Conservation (phyloP, 1,140 invertebrate species). For the Trichoplusia ni region DNA sequence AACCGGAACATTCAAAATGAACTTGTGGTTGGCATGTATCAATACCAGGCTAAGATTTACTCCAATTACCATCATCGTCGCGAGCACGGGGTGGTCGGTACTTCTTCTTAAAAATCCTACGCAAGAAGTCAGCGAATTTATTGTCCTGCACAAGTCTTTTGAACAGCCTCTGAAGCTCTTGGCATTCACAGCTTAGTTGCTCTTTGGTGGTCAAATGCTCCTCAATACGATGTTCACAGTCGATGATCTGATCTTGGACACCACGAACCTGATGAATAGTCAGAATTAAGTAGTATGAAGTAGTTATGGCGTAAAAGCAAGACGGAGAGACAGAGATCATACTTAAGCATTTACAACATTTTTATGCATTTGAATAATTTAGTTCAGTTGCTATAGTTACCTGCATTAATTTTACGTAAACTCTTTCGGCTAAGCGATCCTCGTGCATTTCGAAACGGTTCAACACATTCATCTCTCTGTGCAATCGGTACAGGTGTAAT, state of each 20-base stretch:
- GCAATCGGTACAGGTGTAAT: conserved; percentile 86
- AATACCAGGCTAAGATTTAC: too few species aligned
- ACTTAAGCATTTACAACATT: too few species aligned
- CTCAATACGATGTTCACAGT: conserved; percentile 83
- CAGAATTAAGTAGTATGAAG: neutral
- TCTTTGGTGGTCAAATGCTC: conserved; percentile 82
- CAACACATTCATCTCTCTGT: conserved; percentile 90
- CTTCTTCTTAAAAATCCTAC: conserved; percentile 90
- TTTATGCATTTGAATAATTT: too few species aligned
- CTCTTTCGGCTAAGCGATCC: conserved; percentile 83
- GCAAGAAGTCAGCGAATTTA: conserved; percentile 88
- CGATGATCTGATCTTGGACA: conserved; percentile 77
- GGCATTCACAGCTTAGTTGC: conserved; percentile 82
- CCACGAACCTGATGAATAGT: conserved; percentile 54
- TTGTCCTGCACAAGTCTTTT: conserved; percentile 84
- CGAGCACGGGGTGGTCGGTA: conserved; percentile 82
- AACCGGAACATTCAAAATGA: too few species aligned
- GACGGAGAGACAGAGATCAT: too few species aligned
- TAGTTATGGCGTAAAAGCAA: neutral
- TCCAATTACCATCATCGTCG: conserved; percentile 63
- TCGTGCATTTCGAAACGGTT: conserved; percentile 89
- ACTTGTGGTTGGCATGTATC: too few species aligned
- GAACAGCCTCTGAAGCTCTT: conserved; percentile 82
- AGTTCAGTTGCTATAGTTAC: too few species aligned
- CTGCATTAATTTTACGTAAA: conserved; percentile 83